A percentile compares a stretch with the other conserved stretches of the same genome.
Evolutionary conservation across 2,888 invertebrate genomes (phyloP).

Genomic region (Fissipunctia ypsillon): DNA sequence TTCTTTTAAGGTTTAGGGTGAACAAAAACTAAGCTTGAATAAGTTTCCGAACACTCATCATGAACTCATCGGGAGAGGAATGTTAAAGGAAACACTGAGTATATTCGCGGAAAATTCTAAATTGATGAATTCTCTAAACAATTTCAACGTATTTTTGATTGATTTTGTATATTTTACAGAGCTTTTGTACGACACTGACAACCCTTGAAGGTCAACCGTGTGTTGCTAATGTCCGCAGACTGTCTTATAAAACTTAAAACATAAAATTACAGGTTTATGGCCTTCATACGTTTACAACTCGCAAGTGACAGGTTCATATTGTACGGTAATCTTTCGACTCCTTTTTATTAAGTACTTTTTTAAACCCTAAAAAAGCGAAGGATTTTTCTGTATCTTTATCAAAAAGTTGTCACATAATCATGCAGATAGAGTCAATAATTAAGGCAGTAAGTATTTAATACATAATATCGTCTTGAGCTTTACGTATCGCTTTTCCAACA

Average conservation of each 20-base stretch:
- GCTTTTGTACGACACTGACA: conserved; percentile 4
- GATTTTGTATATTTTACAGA: not conserved
- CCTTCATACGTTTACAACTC: conserved; percentile 22
- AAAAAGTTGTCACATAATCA: not conserved
- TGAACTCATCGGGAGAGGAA: not conserved
- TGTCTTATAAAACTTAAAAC: conserved; percentile 50
- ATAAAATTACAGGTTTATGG: conserved; percentile 52
- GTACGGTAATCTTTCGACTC: conserved; percentile 18
- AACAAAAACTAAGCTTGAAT: not conserved
- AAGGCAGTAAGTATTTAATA: not conserved
- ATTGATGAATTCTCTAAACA: not conserved
- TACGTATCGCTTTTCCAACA: not conserved
- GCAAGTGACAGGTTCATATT: conserved; percentile 8
- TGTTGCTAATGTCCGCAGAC: conserved; percentile 30
- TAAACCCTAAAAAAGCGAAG: not conserved
- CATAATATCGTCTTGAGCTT: not conserved
- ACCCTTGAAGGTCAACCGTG: conserved; percentile 37
- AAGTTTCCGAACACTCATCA: not conserved
- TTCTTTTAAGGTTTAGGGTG: not conserved
- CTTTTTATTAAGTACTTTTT: not conserved
- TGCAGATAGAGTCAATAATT: not conserved
- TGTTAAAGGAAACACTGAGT: not conserved
- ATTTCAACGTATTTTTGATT: not conserved
- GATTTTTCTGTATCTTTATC: not conserved
- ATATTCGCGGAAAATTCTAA: not conserved